phyloP scores from a whole-genome alignment of 2,797 vertebrate genomes.

The Cichlasoma orientale region DNA sequence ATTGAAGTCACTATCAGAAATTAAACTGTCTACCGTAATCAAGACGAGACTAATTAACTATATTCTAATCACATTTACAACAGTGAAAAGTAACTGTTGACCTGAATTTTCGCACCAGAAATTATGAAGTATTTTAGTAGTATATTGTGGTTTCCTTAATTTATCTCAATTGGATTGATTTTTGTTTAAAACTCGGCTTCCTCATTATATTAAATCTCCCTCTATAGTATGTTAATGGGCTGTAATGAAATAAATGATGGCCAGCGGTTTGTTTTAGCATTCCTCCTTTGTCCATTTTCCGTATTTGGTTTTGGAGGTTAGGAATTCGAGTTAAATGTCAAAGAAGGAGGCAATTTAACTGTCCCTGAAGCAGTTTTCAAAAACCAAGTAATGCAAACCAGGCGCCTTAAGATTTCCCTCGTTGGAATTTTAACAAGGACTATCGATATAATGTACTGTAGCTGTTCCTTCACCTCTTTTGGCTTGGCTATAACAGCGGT shows the following conservation, averaged over 20 bases:
- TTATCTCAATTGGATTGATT: slow-evolving; percentile 25
- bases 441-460: slow-evolving; percentile 26
- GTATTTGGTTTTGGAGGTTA: slow-evolving; percentile 66
- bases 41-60: background rate
- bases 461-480: slow-evolving; percentile 38
- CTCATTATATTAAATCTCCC: slow-evolving; percentile 38
- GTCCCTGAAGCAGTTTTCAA: slow-evolving; percentile 58
- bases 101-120: slow-evolving; percentile 21
- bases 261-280: slow-evolving; percentile 63
- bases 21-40: background rate
- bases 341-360: slow-evolving; percentile 64
- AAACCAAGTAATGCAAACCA: slow-evolving; percentile 71
- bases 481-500: slow-evolving; percentile 21
- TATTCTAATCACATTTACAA: background rate
- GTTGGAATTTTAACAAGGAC: slow-evolving; percentile 59
- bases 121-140: slow-evolving; percentile 12
- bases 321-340: slow-evolving; percentile 59
- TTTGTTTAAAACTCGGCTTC: slow-evolving; percentile 52
- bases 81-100: background rate
- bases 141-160: slow-evolving; percentile 12
- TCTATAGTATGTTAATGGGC: slow-evolving; percentile 55
- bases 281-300: slow-evolving; percentile 64
- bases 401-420: slow-evolving; percentile 56
- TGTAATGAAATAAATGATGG: slow-evolving; percentile 68
- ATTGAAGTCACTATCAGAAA: background rate